Percentiles rank a stretch among this genome's conserved stretches.
phyloP scores from a whole-genome alignment of 1,140 invertebrate genomes.

The Drosophila ambigua region DNA sequence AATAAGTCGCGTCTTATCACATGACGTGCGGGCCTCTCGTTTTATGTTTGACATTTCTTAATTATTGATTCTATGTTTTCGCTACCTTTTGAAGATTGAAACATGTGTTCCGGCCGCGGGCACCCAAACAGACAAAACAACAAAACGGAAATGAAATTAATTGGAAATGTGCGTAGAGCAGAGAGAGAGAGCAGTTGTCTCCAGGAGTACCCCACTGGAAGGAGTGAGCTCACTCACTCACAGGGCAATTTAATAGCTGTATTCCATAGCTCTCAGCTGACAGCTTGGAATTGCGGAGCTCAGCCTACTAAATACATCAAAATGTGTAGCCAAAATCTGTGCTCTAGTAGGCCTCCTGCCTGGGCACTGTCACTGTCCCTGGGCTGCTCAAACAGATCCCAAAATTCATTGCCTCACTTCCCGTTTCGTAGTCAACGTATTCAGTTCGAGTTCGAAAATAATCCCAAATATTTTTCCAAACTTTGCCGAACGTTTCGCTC shows the following conservation, averaged over 20 bases:
- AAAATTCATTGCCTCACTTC: not conserved
- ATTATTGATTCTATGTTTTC: constrained; percentile 82
- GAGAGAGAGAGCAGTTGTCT: not conserved
- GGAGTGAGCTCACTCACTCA: no score
- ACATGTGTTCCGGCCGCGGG: constrained; percentile 57
- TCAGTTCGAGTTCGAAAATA: no score
- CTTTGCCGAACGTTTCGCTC: no score
- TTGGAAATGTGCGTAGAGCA: constrained; percentile 73
- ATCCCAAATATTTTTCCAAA: not conserved
- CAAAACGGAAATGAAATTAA: constrained; percentile 80
- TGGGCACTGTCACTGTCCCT: not conserved
- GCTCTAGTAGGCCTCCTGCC: no score
- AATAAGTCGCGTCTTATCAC: constrained; percentile 60
- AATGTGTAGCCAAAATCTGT: no score
- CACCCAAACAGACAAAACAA: constrained; percentile 11
- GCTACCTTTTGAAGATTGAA: constrained; percentile 82
- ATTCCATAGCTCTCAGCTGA: no score
- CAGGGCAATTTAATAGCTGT: no score
- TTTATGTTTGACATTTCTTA: constrained; percentile 81
- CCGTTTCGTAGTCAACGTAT: not conserved
- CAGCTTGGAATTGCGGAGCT: no score
- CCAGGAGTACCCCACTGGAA: no score
- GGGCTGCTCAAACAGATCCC: no score
- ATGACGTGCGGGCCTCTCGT: constrained; percentile 57
- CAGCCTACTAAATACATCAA: no score